These are phyloP conservation scores for Beris morrisii DNA, from an alignment of 2,888 invertebrate genomes.

Conservation along the genomic window DNA sequence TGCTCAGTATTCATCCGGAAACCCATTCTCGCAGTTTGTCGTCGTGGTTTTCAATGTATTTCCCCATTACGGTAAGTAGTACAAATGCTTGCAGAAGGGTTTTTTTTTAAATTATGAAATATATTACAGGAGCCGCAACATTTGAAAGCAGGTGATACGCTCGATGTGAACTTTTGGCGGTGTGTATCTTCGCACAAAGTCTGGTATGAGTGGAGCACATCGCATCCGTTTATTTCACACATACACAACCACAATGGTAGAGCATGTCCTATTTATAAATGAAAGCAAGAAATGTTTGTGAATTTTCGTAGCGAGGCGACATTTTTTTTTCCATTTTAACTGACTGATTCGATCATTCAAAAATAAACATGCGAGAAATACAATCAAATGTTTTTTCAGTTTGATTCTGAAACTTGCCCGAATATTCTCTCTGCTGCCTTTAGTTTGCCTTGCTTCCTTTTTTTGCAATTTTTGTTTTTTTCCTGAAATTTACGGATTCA, in stretches of 20 bases:
- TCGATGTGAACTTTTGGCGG: conserved; percentile 87
- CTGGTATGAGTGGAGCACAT: conserved; percentile 92
- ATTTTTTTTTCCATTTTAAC: too few species aligned
- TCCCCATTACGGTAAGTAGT: conserved; percentile 75
- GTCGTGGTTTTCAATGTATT: conserved; percentile 97
- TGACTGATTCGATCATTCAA: too few species aligned
- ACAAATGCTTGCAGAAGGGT: too few species aligned
- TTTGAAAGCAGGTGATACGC: conserved; percentile 68
- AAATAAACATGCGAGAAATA: too few species aligned
- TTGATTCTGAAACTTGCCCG: too few species aligned
- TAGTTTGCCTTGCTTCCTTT: too few species aligned
- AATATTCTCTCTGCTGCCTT: too few species aligned
- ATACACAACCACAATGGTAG: conserved; percentile 51
- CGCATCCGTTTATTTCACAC: conserved; percentile 45
- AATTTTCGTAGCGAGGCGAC: too few species aligned
- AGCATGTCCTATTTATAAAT: conserved; percentile 43
- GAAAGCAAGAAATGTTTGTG: neutral
- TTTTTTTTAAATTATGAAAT: conserved; percentile 7
- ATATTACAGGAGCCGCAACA: conserved; percentile 54
- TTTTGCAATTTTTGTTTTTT: too few species aligned
- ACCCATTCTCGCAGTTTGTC: conserved; percentile 92
- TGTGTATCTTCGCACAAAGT: conserved; percentile 76
- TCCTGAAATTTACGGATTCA: too few species aligned
- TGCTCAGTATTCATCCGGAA: conserved; percentile 85
- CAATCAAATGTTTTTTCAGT: too few species aligned